phyloP scores from a whole-genome alignment of 2,888 invertebrate genomes.

The Noctua fimbriata region DNA sequence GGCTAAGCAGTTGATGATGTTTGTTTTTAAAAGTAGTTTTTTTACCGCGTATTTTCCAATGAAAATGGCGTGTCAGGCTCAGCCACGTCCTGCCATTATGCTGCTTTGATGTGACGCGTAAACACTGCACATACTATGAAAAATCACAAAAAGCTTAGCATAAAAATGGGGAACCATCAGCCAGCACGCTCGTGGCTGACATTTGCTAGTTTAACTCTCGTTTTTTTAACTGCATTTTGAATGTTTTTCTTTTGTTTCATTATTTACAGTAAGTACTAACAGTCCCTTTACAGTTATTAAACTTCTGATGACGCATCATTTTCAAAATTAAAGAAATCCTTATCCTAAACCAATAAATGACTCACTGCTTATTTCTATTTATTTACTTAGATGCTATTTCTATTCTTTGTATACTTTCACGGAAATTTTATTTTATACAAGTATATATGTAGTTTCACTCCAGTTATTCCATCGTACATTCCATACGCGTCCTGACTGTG shows the following conservation, averaged over 20 bases:
- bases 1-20: neutral
- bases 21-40: neutral
- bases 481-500: slow-evolving; percentile 9
- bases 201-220: neutral
- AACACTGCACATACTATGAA: too few species aligned
- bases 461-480: slow-evolving; percentile 12
- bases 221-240: too few species aligned
- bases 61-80: too few species aligned
- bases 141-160: neutral
- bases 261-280: too few species aligned
- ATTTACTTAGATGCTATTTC: neutral
- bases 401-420: neutral
- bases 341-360: too few species aligned
- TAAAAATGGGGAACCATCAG: neutral
- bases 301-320: too few species aligned
- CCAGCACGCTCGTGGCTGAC: neutral
- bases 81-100: too few species aligned
- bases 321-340: too few species aligned
- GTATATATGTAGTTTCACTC: slow-evolving; percentile 16
- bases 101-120: neutral
- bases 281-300: too few species aligned
- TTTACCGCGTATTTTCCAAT: too few species aligned
- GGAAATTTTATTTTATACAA: slow-evolving; percentile 12
- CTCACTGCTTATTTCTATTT: neutral
- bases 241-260: neutral